Evolutionary conservation across 1,140 invertebrate genomes (phyloP).

Genomic region (Thaumetopoea pityocampa): DNA sequence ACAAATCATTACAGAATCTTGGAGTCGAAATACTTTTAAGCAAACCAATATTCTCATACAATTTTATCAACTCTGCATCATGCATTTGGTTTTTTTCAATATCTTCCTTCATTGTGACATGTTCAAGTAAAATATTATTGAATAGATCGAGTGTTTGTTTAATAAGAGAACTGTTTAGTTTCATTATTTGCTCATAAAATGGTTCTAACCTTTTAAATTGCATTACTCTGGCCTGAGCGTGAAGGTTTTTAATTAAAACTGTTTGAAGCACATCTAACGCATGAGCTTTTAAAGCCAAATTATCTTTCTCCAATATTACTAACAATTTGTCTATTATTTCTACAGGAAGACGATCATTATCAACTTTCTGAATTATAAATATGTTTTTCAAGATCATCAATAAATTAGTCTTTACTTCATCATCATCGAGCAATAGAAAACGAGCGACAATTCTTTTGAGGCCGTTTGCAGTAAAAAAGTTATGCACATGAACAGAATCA

Average conservation of each 20-base stretch:
- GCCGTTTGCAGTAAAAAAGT: conserved; percentile 42
- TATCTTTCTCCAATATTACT: conserved; percentile 52
- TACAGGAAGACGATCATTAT: too few relatives aligned
- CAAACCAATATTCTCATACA: conserved; percentile 50
- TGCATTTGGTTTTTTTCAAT: conserved; percentile 21
- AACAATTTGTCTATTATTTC: conserved; percentile 44
- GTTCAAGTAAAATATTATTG: conserved; percentile 52
- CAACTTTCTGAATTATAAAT: too few relatives aligned
- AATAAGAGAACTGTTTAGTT: conserved; percentile 35
- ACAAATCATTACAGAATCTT: conserved; percentile 41
- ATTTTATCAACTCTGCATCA: conserved; percentile 28
- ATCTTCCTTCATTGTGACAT: conserved; percentile 32
- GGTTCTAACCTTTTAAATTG: conserved; percentile 50
- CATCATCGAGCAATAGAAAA: conserved; percentile 25
- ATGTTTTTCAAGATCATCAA: conserved; percentile 36
- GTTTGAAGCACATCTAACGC: conserved; percentile 40
- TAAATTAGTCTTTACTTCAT: conserved; percentile 25
- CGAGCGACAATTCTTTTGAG: conserved; percentile 34
- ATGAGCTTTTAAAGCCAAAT: conserved; percentile 40
- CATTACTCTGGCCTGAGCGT: conserved; percentile 50
- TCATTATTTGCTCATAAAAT: conserved; percentile 50
- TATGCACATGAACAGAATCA: conserved; percentile 29
- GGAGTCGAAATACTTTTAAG: conserved; percentile 46
- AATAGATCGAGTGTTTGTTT: conserved; percentile 42
- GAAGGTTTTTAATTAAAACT: conserved; percentile 53